Evolutionary conservation across 1,140 invertebrate species (phyloP), one percentile per base, ranked within the genome.

Genomic region (Rhyzopertha dominica): DNA sequence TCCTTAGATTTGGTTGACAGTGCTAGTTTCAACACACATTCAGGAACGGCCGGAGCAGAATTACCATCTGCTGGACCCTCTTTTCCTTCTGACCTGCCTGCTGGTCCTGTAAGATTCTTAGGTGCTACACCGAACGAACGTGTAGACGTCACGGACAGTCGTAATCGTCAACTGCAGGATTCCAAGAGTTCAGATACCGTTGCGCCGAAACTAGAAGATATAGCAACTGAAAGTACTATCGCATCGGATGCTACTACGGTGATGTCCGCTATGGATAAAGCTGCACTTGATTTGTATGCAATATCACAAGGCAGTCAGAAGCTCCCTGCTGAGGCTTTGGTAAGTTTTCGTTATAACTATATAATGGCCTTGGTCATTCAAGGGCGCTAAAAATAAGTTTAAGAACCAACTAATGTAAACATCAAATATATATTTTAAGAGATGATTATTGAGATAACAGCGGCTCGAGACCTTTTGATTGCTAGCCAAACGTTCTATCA

Each of bases 1-100:
- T 82, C 78, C 53, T 68, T 87, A 28, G 85, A 88, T 56, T 66
- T 87, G 10, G 82, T 89, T 0, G 85, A 90, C 61, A 82, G 82
- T 47, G 81, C 79, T 39, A 85, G 79, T 41, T 89, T 88, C 65
- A 81, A 85, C 46, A 86, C 84, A 0, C 78, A 86, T 51, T 79
- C 59, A 4, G 53, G 48, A 16, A 48, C 51, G 14, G 29, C 49
- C 12, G 35, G 26, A 32, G 13, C 45, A 31, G 34, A 51, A 36
- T 28, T 47, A 38, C 46, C 48, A 36, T 41, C 47, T 40, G 49
- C 32, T 45, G 68, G 66, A n/a, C 72, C 73, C 0, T 68, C 70
- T 37, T 74, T 74, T 42, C 73, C 73, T 2, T 62, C 68, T 37
- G 70, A 63, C 22, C 51, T 76, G 8, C 74, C 75, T 1, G 74